These are phyloP conservation scores for Eriosoma lanigerum DNA, from an alignment of 1,140 invertebrate genomes.

Conservation along the genomic window DNA sequence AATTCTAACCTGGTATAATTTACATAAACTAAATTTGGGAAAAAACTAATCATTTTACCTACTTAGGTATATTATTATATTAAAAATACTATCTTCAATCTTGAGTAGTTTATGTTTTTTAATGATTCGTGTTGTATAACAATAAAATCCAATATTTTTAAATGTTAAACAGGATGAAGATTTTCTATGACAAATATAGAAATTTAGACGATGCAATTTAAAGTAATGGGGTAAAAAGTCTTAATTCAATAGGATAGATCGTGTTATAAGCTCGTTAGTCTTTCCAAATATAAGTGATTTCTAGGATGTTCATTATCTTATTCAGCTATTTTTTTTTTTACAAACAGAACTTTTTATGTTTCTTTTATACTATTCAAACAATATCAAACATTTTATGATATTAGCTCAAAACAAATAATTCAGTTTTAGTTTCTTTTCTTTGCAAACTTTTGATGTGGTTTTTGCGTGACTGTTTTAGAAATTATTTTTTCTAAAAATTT, in stretches of 20 bases:
- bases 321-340: not conserved
- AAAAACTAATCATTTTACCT: too few relatives aligned
- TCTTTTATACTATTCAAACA: not conserved
- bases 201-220: not conserved
- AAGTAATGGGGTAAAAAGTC: not conserved
- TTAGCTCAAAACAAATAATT: not conserved
- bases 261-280: not conserved
- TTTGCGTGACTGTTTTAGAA: not conserved
- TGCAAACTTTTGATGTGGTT: not conserved
- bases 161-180: not conserved
- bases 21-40: too few relatives aligned
- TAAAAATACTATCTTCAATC: too few relatives aligned
- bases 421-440: not conserved
- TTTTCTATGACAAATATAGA: not conserved
- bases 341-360: not conserved
- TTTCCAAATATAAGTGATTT: not conserved
- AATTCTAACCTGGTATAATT: too few relatives aligned
- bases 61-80: too few relatives aligned
- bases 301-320: not conserved
- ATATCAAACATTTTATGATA: not conserved
- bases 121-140: too few relatives aligned
- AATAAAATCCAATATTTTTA: too few relatives aligned
- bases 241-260: not conserved
- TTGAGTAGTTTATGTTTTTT: too few relatives aligned
- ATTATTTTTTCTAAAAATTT: not conserved